Evolutionary conservation across 2,113 vertebrate species (phyloP), one percentile per base, ranked within the genome.

Genomic region (Hippocampus zosterae): DNA sequence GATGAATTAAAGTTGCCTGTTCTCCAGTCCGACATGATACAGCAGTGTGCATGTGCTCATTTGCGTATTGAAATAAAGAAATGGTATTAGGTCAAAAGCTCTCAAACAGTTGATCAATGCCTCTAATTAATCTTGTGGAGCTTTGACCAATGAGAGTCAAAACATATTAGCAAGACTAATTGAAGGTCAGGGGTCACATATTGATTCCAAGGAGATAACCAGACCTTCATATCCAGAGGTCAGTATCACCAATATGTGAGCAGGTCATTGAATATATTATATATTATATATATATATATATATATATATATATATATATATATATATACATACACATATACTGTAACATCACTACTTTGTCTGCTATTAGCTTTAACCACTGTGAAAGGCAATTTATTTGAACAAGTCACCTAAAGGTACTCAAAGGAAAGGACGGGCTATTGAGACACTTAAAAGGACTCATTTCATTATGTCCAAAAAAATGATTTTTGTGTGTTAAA

Each of bases 131-230:
- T 67, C 64, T 48, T 48, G 15, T 44, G 44, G n/a, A 70, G 64
- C 64, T 69, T 70, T 44, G 19, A 29, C 46, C 68, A 37, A 65
- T 56, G 37, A 64, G 40, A 64, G 60, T 57, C 50, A 61, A 68
- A 59, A 60, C 65, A 72, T 60, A 73, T 73, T 70, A 77, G 65
- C 37, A 10, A 50, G 68, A 70, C 62, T 59, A 68, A 82, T 80
- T 65, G 42, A 42, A 77, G 71, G 77, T 73, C 72, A 74, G 37
- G 63, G 65, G 73, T 78, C 65, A 67, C 73, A 48, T 63, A 82
- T 81, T 72, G 74, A 81, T 81, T 33, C 8, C 4, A 21, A 53
- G 21, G 21, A 40, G 44, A 80, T 59, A 79, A 63, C 53, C 56
- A 52, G 72, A 68, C 56, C 2, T 63, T 67, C 29, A 75, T 67